Evolutionary conservation across 2,888 invertebrate species (phyloP).

Genomic region (Drosophila kokeensis): DNA sequence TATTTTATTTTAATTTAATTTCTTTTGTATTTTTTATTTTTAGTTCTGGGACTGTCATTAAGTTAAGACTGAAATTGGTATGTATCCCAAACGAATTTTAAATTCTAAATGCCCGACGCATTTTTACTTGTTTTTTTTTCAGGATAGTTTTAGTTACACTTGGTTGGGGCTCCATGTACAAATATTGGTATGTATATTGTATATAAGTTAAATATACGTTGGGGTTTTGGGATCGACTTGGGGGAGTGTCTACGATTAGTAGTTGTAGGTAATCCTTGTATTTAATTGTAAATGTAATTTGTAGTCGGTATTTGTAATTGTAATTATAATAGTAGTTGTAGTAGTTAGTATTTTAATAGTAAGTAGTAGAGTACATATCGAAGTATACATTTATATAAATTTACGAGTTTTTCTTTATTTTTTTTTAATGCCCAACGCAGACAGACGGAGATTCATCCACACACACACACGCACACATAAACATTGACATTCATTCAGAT

Average conservation of each 20-base stretch:
- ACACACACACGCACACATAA: background rate
- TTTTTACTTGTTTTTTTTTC: constrained; percentile 7
- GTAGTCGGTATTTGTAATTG: constrained; percentile 47
- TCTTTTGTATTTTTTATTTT: constrained; percentile 3
- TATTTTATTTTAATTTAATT: constrained; percentile 7
- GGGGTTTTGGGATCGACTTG: constrained; percentile 3
- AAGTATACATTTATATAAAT: constrained; percentile 67
- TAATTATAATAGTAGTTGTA: constrained; percentile 44
- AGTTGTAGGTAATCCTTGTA: constrained; percentile 14
- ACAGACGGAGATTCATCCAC: background rate
- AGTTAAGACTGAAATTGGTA: constrained; percentile 39
- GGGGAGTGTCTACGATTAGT: constrained; percentile 29
- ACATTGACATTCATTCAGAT: constrained; percentile 39
- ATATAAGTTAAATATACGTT: constrained; percentile 53
- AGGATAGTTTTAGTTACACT: constrained; percentile 43
- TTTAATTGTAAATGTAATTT: constrained; percentile 32
- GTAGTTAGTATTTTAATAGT: constrained; percentile 52
- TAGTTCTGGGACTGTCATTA: constrained; percentile 32
- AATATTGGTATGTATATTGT: constrained; percentile 71
- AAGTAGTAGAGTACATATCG: constrained; percentile 69
- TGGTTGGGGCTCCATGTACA: constrained; percentile 63
- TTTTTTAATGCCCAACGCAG: background rate
- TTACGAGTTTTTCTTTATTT: constrained; percentile 33
- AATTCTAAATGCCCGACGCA: constrained; percentile 60
- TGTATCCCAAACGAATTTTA: constrained; percentile 44